These are phyloP conservation scores for Rhea americana DNA, from an alignment of 2,113 vertebrate species.

Conservation along the genomic window DNA sequence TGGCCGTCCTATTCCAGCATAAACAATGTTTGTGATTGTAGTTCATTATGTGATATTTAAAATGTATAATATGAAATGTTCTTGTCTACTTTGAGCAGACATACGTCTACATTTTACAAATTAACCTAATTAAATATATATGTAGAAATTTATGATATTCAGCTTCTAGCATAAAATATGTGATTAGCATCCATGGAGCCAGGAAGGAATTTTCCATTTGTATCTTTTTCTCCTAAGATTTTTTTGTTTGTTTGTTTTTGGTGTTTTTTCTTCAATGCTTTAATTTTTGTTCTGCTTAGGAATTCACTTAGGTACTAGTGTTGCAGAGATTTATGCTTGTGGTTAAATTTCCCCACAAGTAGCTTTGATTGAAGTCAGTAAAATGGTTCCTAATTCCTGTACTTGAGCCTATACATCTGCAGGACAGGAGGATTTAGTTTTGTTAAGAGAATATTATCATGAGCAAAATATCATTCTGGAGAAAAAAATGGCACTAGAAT, in stretches of 20 bases:
- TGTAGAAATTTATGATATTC: conserved; percentile 44
- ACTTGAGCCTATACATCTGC: neutral
- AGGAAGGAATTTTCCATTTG: conserved; percentile 65
- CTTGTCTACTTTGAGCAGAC: conserved; percentile 50
- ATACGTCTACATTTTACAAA: conserved; percentile 40
- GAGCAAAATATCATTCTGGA: conserved; percentile 28
- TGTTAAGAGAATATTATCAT: neutral
- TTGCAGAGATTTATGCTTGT: conserved; percentile 9
- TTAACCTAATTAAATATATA: conserved; percentile 72
- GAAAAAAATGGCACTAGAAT: conserved; percentile 47
- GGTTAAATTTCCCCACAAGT: neutral
- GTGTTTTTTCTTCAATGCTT: neutral
- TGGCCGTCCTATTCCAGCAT: neutral
- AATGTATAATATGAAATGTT: conserved; percentile 29
- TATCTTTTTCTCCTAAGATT: conserved; percentile 9
- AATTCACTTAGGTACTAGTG: neutral
- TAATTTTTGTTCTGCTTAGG: conserved; percentile 40
- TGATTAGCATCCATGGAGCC: conserved; percentile 35
- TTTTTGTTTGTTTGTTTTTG: neutral
- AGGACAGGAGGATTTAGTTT: neutral
- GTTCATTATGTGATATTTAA: conserved; percentile 16
- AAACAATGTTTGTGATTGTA: neutral
- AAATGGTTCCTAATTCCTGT: neutral
- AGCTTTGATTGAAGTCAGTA: neutral
- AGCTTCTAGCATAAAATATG: conserved; percentile 29